Conservation (phyloP, 2,888 invertebrate genomes). For the Stenichneumon culpator region DNA sequence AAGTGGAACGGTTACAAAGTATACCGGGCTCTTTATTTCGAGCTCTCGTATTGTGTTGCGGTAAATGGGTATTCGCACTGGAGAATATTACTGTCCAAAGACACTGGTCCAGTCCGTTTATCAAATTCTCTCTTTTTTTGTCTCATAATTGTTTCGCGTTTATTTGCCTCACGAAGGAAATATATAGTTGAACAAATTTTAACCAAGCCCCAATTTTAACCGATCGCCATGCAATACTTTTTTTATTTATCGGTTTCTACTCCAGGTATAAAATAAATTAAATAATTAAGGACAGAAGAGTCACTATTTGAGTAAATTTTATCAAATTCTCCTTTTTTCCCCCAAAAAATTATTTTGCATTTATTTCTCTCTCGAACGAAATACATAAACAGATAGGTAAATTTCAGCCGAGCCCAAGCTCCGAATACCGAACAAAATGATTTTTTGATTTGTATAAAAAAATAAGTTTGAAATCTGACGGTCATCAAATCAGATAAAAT, state of each 20-base stretch:
- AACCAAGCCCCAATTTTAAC: neutral
- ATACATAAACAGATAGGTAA: no score
- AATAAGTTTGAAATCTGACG: neutral
- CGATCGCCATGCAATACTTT: neutral
- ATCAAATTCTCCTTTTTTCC: no score
- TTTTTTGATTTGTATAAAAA: no score
- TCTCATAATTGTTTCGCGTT: neutral
- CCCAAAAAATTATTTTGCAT: no score
- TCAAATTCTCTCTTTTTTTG: neutral
- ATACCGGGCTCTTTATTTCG: conserved; percentile 14
- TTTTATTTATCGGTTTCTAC: no score
- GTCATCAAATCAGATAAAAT: neutral
- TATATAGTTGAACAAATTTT: neutral
- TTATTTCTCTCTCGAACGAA: no score
- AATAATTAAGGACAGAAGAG: no score
- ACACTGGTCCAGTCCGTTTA: neutral
- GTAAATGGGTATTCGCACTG: neutral
- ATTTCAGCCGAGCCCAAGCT: neutral
- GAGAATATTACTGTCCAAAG: conserved; percentile 4
- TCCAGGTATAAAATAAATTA: no score
- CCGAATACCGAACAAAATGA: no score
- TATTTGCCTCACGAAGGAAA: neutral
- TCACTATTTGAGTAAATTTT: no score
- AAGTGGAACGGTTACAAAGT: neutral
- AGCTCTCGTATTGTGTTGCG: conserved; percentile 3